Conservation (phyloP, 1,140 invertebrate genomes). For the Zaprionus africanus region DNA sequence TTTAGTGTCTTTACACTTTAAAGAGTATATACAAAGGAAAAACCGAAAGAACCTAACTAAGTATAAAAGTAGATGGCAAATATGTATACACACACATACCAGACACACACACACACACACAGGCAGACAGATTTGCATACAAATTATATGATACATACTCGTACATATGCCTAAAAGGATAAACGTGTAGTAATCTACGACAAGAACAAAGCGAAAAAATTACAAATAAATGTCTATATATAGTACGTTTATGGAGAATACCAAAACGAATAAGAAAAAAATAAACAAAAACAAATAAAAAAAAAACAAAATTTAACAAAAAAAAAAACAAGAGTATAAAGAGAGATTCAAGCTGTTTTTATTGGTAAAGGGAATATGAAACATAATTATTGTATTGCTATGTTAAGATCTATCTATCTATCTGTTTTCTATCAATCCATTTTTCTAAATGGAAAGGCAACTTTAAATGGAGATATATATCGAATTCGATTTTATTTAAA, state of each 20-base stretch:
- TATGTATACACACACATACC: slow-evolving; percentile 32
- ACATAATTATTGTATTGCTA: too few species aligned
- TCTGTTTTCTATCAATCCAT: too few species aligned
- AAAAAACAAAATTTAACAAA: slow-evolving; percentile 37
- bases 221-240: slow-evolving; percentile 80
- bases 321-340: slow-evolving; percentile 61
- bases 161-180: slow-evolving; percentile 80
- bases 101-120: slow-evolving; percentile 26
- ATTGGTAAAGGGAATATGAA: neutral
- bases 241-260: slow-evolving; percentile 67
- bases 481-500: too few species aligned
- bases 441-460: too few species aligned
- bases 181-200: slow-evolving; percentile 91
- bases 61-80: slow-evolving; percentile 46
- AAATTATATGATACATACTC: slow-evolving; percentile 64
- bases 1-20: slow-evolving; percentile 83
- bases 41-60: slow-evolving; percentile 54
- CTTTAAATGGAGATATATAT: too few species aligned
- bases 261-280: slow-evolving; percentile 28
- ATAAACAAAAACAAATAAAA: slow-evolving; percentile 20
- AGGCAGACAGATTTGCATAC: slow-evolving; percentile 14
- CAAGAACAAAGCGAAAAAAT: slow-evolving; percentile 84
- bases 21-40: slow-evolving; percentile 69
- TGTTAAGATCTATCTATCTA: too few species aligned
- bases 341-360: slow-evolving; percentile 21